Percentiles rank a stretch among this genome's conserved stretches.
Evolutionary conservation across 2,797 vertebrate species (phyloP).

Genomic region (Betta splendens): DNA sequence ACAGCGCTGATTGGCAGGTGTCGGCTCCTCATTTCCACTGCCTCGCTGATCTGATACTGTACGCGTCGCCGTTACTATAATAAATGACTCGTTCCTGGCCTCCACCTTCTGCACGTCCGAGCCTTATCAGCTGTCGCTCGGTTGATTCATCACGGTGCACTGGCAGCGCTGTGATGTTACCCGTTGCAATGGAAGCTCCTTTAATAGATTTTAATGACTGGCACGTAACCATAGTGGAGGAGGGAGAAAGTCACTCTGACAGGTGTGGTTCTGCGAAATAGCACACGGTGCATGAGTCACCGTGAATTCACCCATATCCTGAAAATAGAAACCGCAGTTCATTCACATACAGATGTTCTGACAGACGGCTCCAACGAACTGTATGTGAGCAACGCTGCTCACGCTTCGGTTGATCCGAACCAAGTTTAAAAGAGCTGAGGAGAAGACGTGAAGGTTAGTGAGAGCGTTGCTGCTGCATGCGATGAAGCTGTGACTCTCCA

Average conservation of each 20-base stretch:
- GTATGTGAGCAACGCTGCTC: slow-evolving; percentile 8
- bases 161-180: slow-evolving; percentile 8
- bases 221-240: neutral
- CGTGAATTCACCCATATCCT: slow-evolving; percentile 4
- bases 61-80: neutral
- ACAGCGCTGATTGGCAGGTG: slow-evolving; percentile 1
- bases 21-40: neutral
- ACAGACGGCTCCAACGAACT: neutral
- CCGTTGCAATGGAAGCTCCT: neutral
- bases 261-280: slow-evolving; percentile 14
- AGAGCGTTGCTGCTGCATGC: too few species aligned
- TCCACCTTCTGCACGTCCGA: too few species aligned
- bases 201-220: slow-evolving; percentile 6
- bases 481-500: too few species aligned
- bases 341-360: slow-evolving; percentile 10
- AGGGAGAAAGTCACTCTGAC: slow-evolving; percentile 14
- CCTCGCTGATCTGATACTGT: neutral
- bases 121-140: too few species aligned
- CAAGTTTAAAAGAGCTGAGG: too few species aligned
- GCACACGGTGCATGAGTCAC: slow-evolving; percentile 9
- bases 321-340: slow-evolving; percentile 7
- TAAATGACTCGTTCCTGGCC: neutral
- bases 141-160: slow-evolving; percentile 1
- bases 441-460: too few species aligned
- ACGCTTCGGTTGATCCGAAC: too few species aligned